A percentile compares a stretch with the other conserved stretches of the same genome.
Evolutionary conservation across 2,797 vertebrate species (phyloP).

Genomic region (Epinephelus malabaricus): DNA sequence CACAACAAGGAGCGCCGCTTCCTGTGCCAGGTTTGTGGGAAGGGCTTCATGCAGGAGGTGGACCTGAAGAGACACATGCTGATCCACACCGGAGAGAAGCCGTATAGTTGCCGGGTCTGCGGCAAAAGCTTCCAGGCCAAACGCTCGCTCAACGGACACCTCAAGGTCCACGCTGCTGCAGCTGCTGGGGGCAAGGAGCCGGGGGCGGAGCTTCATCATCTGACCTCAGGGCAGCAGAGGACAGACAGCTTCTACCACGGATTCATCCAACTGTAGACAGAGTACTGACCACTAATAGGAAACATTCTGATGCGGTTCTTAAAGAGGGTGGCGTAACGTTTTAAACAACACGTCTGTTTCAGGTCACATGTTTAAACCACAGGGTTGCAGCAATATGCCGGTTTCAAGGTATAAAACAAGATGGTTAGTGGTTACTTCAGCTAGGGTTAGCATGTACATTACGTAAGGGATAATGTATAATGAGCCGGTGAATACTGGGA

Average conservation of each 20-base stretch:
- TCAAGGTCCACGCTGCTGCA: slow-evolving; percentile 50
- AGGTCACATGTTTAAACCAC: no score
- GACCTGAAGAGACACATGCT: slow-evolving; percentile 77
- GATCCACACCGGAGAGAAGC: slow-evolving; percentile 75
- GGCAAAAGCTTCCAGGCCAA: slow-evolving; percentile 74
- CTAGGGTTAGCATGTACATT: no score
- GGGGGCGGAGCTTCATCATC: neutral
- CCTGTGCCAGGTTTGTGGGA: slow-evolving; percentile 75
- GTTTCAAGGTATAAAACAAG: no score
- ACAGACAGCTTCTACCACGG: slow-evolving; percentile 36
- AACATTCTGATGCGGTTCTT: no score
- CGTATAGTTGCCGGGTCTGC: slow-evolving; percentile 66
- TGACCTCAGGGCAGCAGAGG: neutral
- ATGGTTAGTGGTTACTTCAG: no score
- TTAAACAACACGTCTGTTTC: no score
- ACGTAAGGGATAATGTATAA: no score
- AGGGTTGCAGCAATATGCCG: no score
- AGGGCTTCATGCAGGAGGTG: slow-evolving; percentile 79
- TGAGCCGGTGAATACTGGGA: no score
- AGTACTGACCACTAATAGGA: no score
- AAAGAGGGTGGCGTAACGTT: no score
- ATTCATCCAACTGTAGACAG: slow-evolving; percentile 50
- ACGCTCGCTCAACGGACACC: slow-evolving; percentile 70
- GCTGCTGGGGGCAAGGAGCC: neutral
- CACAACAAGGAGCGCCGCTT: slow-evolving; percentile 76